Evolutionary conservation across 2,113 vertebrate genomes (phyloP), one percentile per base, ranked within the genome.

Genomic region (Copsychus sechellarum): DNA sequence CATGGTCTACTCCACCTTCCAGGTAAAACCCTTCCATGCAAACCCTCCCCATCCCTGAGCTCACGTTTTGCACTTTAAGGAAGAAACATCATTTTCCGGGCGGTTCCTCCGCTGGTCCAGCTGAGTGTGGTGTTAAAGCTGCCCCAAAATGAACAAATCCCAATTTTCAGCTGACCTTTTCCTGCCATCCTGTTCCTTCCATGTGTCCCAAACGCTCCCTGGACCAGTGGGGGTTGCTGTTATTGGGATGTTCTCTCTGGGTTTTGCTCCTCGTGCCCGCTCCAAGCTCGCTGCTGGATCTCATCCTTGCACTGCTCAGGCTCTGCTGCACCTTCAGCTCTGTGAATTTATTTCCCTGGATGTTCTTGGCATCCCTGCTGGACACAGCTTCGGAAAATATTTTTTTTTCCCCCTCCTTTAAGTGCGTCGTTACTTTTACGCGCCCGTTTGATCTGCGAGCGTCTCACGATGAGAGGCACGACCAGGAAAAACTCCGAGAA

Each of bases 1-100:
- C 90, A 97, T 97, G 96, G 62, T 95, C 94, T 95, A 60, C 91
- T 70, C 92, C 53, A 94, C 70, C 84, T 53, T 97, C 8, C 96
- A 97, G 97, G 97, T 97, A 97, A 96, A 65, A 2, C 70, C 7
- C 6, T 22, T 58, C n/a, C 40, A 1, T 2, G 13, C 58, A 28
- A 50, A 40, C 12, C 74, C 51, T 87, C 8, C 42, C 24, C 56
- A 9, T 9, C 43, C 51, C 79, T 4, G 5, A 47, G 58, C 54
- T 88, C 12, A 4, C 62, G 38, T 64, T 80, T 61, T 12, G 26
- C 81, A 3, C 69, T 82, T 69, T 34, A 5, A 57, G 57, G 64
- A 90, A 42, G 47, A 43, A 40, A 50, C 6, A 12, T 12, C 1
- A 0, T 34, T 87, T 69, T 40, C 67, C 0, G 0, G 48, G 81